Percentiles rank a stretch among this genome's conserved stretches.
phyloP scores from a whole-genome alignment of 2,797 vertebrate genomes.

The Macropodus opercularis region DNA sequence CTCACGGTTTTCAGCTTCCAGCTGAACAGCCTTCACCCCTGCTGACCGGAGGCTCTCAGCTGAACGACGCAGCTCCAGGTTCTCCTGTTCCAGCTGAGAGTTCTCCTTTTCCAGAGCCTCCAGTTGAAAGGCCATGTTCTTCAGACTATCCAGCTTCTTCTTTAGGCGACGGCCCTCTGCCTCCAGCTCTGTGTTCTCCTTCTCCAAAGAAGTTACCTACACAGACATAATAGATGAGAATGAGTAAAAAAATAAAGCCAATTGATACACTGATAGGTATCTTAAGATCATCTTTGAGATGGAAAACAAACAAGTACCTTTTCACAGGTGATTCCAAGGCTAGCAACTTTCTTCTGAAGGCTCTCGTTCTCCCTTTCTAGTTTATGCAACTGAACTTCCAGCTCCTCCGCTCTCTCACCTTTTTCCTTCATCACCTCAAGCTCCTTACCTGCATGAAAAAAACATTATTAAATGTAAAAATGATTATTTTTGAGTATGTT shows the following conservation, averaged over 20 bases:
- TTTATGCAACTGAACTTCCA: constrained; percentile 88
- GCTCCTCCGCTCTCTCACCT: constrained; percentile 91
- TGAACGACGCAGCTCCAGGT: constrained; percentile 89
- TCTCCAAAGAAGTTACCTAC: constrained; percentile 85
- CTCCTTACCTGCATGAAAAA: constrained; percentile 81
- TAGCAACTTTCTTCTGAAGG: constrained; percentile 92
- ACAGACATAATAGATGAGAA: background rate
- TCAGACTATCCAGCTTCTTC: constrained; percentile 90
- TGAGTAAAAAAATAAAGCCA: background rate
- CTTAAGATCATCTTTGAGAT: no score
- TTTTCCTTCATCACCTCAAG: constrained; percentile 93
- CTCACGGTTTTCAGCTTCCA: constrained; percentile 94
- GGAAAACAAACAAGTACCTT: no score
- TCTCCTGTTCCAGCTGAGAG: constrained; percentile 92
- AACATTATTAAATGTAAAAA: background rate
- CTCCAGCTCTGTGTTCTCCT: constrained; percentile 93
- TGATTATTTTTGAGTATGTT: background rate
- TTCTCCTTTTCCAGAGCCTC: constrained; percentile 96
- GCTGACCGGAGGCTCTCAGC: constrained; percentile 88
- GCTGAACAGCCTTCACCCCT: constrained; percentile 88
- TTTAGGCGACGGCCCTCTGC: constrained; percentile 90
- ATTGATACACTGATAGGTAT: no score
- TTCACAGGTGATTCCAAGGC: constrained; percentile 93
- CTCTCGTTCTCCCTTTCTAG: constrained; percentile 93
- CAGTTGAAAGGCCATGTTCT: constrained; percentile 91